phyloP scores from a whole-genome alignment of 2,113 vertebrate genomes.

The Bos taurus region DNA sequence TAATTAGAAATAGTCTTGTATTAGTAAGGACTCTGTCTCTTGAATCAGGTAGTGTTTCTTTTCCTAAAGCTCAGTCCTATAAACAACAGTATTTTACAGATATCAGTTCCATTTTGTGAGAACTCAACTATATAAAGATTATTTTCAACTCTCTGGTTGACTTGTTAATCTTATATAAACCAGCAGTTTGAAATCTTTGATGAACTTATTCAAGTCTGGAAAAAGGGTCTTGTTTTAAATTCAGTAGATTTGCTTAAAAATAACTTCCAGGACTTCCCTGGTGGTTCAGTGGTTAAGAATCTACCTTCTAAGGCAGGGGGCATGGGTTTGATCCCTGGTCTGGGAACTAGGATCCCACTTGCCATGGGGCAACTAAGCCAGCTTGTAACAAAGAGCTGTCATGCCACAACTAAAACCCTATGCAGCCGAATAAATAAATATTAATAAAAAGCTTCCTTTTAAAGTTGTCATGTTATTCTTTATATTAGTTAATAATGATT shows the following conservation, averaged over 20 bases:
- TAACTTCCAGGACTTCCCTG: neutral
- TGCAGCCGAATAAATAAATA: neutral
- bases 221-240: constrained; percentile 36
- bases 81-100: neutral
- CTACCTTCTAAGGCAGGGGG: neutral
- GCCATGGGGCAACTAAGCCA: neutral
- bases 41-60: constrained; percentile 1
- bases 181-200: constrained; percentile 2
- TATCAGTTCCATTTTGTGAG: neutral
- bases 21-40: neutral
- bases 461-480: neutral
- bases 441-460: neutral
- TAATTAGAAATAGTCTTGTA: constrained; percentile 20
- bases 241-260: constrained; percentile 3
- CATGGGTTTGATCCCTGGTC: neutral
- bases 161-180: constrained; percentile 23
- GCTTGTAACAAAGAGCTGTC: neutral
- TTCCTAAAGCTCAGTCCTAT: neutral
- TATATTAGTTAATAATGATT: neutral
- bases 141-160: neutral
- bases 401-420: neutral
- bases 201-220: neutral
- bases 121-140: neutral
- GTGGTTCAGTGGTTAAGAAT: neutral
- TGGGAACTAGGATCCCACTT: neutral